Percentiles rank a stretch among this genome's conserved stretches.
These are phyloP conservation scores for Melanotaenia nigrans DNA, from an alignment of 2,797 vertebrate species.

Conservation along the genomic window DNA sequence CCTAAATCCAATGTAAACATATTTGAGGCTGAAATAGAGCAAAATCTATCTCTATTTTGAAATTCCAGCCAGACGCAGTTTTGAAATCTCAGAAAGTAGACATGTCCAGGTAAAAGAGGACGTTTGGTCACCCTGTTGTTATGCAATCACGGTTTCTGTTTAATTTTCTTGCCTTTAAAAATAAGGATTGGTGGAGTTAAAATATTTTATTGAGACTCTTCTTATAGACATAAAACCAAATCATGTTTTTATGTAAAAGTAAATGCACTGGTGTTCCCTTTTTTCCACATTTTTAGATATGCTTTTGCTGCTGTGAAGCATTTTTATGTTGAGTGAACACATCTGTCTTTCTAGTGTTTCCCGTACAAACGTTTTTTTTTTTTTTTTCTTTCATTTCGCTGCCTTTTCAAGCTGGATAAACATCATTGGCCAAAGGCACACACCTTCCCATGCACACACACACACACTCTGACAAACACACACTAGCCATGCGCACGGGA, in stretches of 20 bases:
- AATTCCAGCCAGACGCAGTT: too few species aligned
- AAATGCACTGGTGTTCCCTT: neutral
- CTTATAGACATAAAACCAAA: neutral
- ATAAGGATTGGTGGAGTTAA: neutral
- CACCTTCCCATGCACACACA: slow-evolving; percentile 36
- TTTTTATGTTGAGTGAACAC: slow-evolving; percentile 6
- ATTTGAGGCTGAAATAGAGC: too few species aligned
- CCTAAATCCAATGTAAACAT: too few species aligned
- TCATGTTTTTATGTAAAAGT: neutral
- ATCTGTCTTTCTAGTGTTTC: slow-evolving; percentile 22
- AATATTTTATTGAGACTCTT: too few species aligned
- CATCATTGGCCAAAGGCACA: slow-evolving; percentile 21
- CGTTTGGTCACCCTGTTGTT: too few species aligned
- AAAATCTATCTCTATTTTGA: too few species aligned
- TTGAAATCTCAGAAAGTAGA: too few species aligned
- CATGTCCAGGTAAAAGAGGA: too few species aligned
- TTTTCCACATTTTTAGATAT: slow-evolving; percentile 1
- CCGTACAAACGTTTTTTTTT: slow-evolving; percentile 17
- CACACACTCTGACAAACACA: slow-evolving; percentile 35
- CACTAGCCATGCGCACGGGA: too few species aligned
- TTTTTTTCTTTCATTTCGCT: slow-evolving; percentile 13
- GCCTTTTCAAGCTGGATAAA: slow-evolving; percentile 17
- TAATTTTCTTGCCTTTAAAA: slow-evolving; percentile 1
- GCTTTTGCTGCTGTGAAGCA: slow-evolving; percentile 18
- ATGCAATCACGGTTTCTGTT: slow-evolving; percentile 4